These are phyloP conservation scores for Craniophora ligustri DNA, from an alignment of 2,888 invertebrate species.

Conservation along the genomic window DNA sequence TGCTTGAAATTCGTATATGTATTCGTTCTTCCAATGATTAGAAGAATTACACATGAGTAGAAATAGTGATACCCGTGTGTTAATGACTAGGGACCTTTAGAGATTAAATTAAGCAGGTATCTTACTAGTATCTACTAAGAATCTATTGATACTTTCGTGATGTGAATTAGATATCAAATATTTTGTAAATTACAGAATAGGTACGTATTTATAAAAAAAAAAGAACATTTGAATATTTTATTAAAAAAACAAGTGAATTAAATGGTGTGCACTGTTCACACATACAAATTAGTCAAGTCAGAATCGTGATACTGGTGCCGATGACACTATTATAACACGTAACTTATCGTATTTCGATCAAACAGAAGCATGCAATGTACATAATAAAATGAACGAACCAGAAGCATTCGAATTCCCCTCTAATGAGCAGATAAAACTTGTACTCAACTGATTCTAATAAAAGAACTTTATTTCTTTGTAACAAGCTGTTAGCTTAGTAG, in stretches of 20 bases:
- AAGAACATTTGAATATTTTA: slow-evolving; percentile 1
- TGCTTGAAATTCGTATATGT: too few species aligned
- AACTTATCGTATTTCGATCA: slow-evolving; percentile 70
- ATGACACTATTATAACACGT: slow-evolving; percentile 63
- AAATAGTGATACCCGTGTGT: too few species aligned
- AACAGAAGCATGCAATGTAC: slow-evolving; percentile 17
- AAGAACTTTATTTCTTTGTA: too few species aligned
- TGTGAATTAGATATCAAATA: neutral
- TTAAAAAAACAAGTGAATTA: slow-evolving; percentile 50
- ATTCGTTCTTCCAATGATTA: too few species aligned
- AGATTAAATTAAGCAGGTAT: too few species aligned
- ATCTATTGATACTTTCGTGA: too few species aligned
- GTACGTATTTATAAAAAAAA: neutral
- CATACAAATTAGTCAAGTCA: slow-evolving; percentile 63
- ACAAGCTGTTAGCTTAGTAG: too few species aligned
- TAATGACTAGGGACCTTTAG: too few species aligned
- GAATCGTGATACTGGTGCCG: slow-evolving; percentile 64
- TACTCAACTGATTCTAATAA: too few species aligned
- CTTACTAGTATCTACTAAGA: too few species aligned
- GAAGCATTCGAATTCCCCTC: neutral
- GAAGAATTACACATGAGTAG: too few species aligned
- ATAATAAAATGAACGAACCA: slow-evolving; percentile 17
- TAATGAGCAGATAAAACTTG: neutral
- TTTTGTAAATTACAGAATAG: slow-evolving; percentile 11
- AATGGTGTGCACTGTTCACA: slow-evolving; percentile 61